Base-by-base conservation (phyloP, 2,797 vertebrate species). In the Sebastes trivittatus region DNA sequence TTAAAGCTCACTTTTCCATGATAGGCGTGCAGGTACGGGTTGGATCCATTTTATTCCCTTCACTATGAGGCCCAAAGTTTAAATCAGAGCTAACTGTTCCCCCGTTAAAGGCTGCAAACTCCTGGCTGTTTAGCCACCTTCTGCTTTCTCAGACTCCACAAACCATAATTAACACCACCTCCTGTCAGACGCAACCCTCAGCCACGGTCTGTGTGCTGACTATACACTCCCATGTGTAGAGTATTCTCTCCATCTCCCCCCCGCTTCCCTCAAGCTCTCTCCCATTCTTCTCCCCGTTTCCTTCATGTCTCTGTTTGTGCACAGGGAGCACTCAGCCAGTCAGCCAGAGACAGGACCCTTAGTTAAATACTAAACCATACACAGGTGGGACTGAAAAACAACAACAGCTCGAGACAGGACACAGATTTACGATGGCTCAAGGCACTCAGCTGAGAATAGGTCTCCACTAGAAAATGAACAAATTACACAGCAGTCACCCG, bases 291-390 rank as follows among this genome's bases (percentile, higher is more conserved):
- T 87, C 66, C 78, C 68, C 65, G 46, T 84, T 91, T 83, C 90
- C 85, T 87, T 87, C 84, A 72, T 81, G 85, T 88, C 91, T 93
- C 82, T 82, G 90, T 93, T 89, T 85, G 91, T 92, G 92, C 88
- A 91, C 81, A 60, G 94, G 92, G 94, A 94, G 92, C 91, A 92
- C 89, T 94, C 88, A 93, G 93, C 88, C 85, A 93, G 90, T 91
- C 89, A 89, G 88, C 87, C 90, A 87, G 80, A 94, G 92, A 93
- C 91, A 91, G 92, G 93, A 91, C 90, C 91, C 81, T 93, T 83
- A 88, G 94, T 95, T 95, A 95, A 96, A 95, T 95, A 95, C 95
- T 94, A 95, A 96, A 96, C 94, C 95, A 95, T 94, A 92, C 95
- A 91, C 94, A 96, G 94, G 95, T 96, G 95, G 95, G 95, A 95